phyloP scores from a whole-genome alignment of 2,113 vertebrate genomes.

The Calypte anna region DNA sequence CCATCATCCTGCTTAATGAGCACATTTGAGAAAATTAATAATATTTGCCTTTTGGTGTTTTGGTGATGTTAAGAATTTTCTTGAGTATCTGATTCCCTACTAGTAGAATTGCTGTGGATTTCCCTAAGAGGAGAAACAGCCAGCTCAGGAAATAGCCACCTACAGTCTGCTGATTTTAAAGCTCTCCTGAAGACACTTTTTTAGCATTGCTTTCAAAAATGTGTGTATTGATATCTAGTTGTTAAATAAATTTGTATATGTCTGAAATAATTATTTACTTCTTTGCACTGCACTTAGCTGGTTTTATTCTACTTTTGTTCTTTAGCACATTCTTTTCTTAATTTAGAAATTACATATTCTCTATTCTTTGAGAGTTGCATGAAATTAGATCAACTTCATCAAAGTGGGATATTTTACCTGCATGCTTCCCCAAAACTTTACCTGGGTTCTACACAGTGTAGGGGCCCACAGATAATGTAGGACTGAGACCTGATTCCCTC shows the following conservation, averaged over 20 bases:
- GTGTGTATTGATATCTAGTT: not conserved
- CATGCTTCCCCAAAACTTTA: not conserved
- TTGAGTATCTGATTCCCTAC: not conserved
- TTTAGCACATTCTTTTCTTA: not conserved
- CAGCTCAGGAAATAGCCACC: not conserved
- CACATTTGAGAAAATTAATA: not conserved
- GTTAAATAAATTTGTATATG: not conserved
- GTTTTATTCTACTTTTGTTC: not conserved
- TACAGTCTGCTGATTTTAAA: not conserved
- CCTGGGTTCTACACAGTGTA: not conserved
- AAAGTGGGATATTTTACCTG: not conserved
- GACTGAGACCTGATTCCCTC: not conserved
- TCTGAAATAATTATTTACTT: not conserved
- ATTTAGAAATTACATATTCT: not conserved
- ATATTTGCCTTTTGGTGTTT: not conserved
- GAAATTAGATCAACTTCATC: not conserved
- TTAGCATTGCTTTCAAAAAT: not conserved
- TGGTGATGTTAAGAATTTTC: not conserved
- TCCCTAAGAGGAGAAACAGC: not conserved
- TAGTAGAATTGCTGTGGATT: not conserved
- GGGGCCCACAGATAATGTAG: too few relatives aligned
- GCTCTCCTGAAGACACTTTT: not conserved
- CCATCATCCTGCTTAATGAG: not conserved
- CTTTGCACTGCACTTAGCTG: not conserved
- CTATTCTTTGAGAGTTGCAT: not conserved